Evolutionary conservation across 2,113 vertebrate species (phyloP).

Genomic region (Thomomys bottae): DNA sequence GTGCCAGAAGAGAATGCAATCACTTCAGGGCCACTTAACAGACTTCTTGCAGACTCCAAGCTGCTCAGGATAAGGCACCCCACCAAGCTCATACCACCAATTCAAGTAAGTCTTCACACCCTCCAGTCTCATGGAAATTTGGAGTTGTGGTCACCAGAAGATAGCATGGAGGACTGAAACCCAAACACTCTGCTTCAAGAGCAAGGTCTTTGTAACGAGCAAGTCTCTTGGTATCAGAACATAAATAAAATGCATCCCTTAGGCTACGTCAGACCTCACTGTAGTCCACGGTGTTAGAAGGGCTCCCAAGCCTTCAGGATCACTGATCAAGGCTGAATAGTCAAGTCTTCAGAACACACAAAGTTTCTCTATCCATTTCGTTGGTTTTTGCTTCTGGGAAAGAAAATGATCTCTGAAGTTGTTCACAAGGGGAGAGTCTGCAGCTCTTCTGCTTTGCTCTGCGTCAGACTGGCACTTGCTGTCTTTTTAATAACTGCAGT

Average conservation of each 20-base stretch:
- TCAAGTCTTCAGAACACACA: background rate
- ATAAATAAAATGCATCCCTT: conserved; percentile 70
- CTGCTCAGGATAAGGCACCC: background rate
- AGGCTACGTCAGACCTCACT: background rate
- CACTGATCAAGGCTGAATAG: background rate
- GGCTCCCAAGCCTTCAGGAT: background rate
- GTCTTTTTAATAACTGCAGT: no score
- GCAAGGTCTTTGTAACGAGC: background rate
- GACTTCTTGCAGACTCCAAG: rapidly evolving
- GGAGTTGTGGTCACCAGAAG: background rate
- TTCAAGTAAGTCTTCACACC: background rate
- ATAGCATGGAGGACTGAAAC: background rate
- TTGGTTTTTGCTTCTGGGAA: background rate
- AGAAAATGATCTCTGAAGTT: background rate
- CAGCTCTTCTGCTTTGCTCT: background rate
- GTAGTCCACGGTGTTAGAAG: background rate
- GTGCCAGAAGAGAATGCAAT: background rate
- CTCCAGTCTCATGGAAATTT: background rate
- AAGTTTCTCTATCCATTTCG: background rate
- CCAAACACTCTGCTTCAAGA: background rate
- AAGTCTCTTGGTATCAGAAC: conserved; percentile 13
- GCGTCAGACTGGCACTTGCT: no score
- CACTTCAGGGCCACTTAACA: rapidly evolving
- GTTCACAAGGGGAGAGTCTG: background rate
- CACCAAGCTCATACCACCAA: background rate